Conservation (phyloP, 2,113 vertebrate species). For the Centropus bengalensis region DNA sequence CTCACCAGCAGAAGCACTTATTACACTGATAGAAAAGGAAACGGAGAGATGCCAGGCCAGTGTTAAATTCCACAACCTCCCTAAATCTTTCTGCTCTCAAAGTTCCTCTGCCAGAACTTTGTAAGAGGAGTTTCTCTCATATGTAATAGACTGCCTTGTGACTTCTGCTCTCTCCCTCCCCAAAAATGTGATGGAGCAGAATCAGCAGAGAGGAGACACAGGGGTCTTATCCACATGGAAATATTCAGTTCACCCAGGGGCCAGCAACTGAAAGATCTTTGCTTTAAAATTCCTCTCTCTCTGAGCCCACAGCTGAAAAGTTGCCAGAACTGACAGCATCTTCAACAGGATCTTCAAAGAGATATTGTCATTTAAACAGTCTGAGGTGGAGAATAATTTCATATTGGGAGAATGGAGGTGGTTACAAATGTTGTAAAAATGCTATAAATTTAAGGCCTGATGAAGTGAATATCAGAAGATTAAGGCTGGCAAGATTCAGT, state of each 20-base stretch:
- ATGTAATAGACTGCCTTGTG: background rate
- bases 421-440: slow-evolving; percentile 1
- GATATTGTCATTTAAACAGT: slow-evolving; percentile 17
- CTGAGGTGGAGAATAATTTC: slow-evolving; percentile 28
- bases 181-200: background rate
- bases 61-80: background rate
- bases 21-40: background rate
- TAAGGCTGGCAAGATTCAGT: background rate
- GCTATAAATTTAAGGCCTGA: background rate
- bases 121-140: background rate
- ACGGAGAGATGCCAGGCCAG: background rate
- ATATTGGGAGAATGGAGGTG: background rate
- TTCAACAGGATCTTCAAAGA: slow-evolving; percentile 15
- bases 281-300: background rate
- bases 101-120: background rate
- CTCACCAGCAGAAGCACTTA: background rate
- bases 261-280: background rate
- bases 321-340: slow-evolving; percentile 10
- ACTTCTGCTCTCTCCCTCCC: background rate
- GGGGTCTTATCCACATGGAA: slow-evolving; percentile 27
- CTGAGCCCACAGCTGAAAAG: background rate
- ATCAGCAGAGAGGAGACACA: background rate
- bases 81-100: background rate
- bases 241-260: background rate
- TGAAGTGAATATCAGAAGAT: background rate